Evolutionary conservation across 1,140 invertebrate genomes (phyloP).

Genomic region (Nylanderia fulva): DNA sequence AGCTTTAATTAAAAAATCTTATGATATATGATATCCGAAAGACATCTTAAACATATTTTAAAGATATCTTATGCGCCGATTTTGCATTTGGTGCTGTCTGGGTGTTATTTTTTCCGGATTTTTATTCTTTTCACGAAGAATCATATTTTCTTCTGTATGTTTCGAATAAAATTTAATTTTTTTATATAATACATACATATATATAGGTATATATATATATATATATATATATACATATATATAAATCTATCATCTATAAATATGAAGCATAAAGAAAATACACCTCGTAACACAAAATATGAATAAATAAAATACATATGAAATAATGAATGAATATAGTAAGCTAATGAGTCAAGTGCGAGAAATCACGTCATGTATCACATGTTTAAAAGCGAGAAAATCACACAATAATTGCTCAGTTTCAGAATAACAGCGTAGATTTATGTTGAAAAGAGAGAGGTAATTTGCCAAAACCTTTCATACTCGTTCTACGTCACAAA

Average conservation of each 20-base stretch:
- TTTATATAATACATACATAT: too few species aligned
- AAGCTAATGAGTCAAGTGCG: not conserved
- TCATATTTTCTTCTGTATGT: too few species aligned
- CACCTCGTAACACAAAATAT: not conserved
- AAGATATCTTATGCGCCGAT: too few species aligned
- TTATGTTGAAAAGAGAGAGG: not conserved
- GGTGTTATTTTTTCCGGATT: not conserved
- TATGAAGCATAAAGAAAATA: not conserved
- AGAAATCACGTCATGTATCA: not conserved
- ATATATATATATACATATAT: too few species aligned
- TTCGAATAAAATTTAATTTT: not conserved
- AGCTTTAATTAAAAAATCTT: too few species aligned
- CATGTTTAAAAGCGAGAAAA: not conserved
- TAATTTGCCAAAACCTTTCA: not conserved
- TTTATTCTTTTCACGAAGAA: not conserved
- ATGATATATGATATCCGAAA: too few species aligned
- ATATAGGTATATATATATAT: too few species aligned
- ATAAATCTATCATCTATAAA: not conserved
- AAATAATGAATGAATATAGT: too few species aligned
- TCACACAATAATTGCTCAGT: not conserved
- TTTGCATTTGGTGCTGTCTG: too few species aligned
- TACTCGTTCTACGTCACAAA: not conserved
- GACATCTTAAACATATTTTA: too few species aligned
- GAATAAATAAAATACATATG: too few species aligned
- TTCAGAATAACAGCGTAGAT: not conserved